These are phyloP conservation scores for Rhinopomastus cyanomelas DNA, from an alignment of 2,113 vertebrate genomes.

Conservation along the genomic window DNA sequence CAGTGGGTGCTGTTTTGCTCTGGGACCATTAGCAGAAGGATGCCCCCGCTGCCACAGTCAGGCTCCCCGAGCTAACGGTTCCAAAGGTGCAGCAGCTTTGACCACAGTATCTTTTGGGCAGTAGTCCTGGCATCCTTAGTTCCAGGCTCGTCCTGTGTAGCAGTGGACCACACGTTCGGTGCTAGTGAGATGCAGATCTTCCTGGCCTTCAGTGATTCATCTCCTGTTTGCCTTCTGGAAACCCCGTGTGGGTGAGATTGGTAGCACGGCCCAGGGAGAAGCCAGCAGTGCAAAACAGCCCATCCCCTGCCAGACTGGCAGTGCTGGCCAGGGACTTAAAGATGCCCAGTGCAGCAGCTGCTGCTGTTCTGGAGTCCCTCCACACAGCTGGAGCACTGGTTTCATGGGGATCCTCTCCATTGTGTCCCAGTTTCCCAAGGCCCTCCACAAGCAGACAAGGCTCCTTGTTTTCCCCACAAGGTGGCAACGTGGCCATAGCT, in stretches of 20 bases:
- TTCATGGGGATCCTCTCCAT: background rate
- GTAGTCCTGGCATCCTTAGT: background rate
- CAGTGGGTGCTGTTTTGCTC: slow-evolving; percentile 29
- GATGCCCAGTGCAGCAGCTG: background rate
- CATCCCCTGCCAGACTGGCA: background rate
- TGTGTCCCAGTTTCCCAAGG: background rate
- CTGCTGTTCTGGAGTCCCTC: background rate
- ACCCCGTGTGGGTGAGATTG: background rate
- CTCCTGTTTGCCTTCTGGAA: background rate
- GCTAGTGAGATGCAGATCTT: background rate
- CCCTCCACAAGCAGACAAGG: background rate
- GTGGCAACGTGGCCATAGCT: slow-evolving; percentile 44
- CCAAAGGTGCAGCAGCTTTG: background rate
- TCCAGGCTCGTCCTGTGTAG: background rate
- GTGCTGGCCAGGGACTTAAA: background rate
- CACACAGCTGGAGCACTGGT: background rate
- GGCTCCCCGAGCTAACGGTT: background rate
- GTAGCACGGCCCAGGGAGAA: background rate
- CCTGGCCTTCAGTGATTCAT: background rate
- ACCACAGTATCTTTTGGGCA: background rate
- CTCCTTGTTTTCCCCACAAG: slow-evolving; percentile 58
- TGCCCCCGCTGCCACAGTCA: background rate
- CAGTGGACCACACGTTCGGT: background rate
- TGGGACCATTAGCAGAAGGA: background rate
- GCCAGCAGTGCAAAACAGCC: background rate